Evolutionary conservation across 2,113 vertebrate genomes (phyloP), one percentile per base, ranked within the genome.

Genomic region (Petromus typicus): DNA sequence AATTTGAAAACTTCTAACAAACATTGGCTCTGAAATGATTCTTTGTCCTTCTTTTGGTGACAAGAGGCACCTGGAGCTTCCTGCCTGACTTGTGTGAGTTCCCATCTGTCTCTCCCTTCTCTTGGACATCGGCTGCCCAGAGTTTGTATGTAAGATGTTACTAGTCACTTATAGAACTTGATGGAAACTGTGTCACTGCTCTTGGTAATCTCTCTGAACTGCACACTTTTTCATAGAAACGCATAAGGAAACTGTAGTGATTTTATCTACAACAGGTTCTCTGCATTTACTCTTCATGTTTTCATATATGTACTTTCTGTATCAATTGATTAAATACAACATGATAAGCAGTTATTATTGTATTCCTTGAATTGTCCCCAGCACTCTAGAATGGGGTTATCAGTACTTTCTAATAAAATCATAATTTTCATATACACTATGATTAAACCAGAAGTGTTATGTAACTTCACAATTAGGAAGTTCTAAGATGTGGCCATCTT

Each of bases 341-440:
- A 2, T 10, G 2, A 1, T 23, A 2, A 48, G 37, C 8, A 3
- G 6, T 64, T 45, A 16, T 0, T 45, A 1, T 0, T 16, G 2
- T 37, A 2, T 30, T 71, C 17, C 64, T 30, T 9, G 51, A 48
- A 10, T 54, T 12, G 7, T 14, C 0, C 2, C 18, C 30, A 11
- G 69, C 45, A 34, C 54, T 89, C 25, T 48, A 73, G 81, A 56
- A n/a, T 27, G 27, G 64, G 45, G n/a, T 8, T 7, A 27, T 7
- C 0, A 13, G 8, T 23, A 5, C 2, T 2, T 34, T 75, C 59
- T 78, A n/a, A 23, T 16, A 79, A 85, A 27, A 7, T 32, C 17
- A n/a, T 11, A 6, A 1, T 56, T 75, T 57, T 43, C 37, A n/a
- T 7, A 25, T 0, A 1, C 3, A 5, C 27, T 59, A 10, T 18